Conservation (phyloP, 2,797 vertebrate genomes). For the Eidolon dupreanum region DNA sequence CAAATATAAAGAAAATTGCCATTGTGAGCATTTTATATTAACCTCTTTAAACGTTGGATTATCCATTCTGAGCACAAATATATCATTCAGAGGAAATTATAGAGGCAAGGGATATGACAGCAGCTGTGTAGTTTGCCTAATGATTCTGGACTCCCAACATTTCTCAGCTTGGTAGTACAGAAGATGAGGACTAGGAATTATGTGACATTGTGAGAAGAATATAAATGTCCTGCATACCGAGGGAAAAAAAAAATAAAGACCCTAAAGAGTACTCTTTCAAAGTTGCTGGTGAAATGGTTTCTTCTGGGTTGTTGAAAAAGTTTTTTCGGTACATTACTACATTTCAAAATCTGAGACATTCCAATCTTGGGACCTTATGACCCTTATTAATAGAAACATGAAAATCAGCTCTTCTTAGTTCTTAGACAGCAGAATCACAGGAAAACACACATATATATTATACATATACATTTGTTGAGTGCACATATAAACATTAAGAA, state of each 20-base stretch:
- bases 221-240: constrained; percentile 42
- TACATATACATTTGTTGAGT: neutral
- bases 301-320: neutral
- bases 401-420: neutral
- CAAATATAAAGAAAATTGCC: constrained; percentile 66
- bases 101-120: constrained; percentile 64
- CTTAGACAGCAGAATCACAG: neutral
- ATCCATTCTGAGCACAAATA: constrained; percentile 79
- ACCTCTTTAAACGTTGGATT: constrained; percentile 73
- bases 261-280: constrained; percentile 7
- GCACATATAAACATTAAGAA: neutral
- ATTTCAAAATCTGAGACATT: neutral
- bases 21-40: constrained; percentile 71
- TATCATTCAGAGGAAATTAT: constrained; percentile 79
- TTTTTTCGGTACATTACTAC: neutral
- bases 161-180: constrained; percentile 57
- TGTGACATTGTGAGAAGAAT: constrained; percentile 56
- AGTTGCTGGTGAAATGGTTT: neutral
- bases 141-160: constrained; percentile 65
- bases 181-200: constrained; percentile 68
- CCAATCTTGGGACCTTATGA: neutral
- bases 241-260: neutral
- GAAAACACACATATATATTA: neutral
- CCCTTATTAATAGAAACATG: neutral
- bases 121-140: constrained; percentile 71